Percentiles rank a stretch among this genome's conserved stretches.
These are phyloP conservation scores for Notodonta dromedarius DNA, from an alignment of 2,888 invertebrate genomes.

Conservation along the genomic window DNA sequence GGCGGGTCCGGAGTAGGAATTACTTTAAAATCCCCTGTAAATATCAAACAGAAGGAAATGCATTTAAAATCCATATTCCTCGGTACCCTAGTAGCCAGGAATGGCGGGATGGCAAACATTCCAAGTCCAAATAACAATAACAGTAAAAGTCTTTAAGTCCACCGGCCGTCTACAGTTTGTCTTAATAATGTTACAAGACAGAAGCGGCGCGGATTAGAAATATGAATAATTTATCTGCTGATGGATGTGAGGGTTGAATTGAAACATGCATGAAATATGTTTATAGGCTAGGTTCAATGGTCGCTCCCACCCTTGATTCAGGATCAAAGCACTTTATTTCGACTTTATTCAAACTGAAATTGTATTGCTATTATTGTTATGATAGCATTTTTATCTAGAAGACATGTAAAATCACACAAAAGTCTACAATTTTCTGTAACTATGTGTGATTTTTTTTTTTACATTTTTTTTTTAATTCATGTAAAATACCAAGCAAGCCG, in stretches of 20 bases:
- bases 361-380: too few species aligned
- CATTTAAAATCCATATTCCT: constrained; percentile 46
- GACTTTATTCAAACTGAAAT: too few species aligned
- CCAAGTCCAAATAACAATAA: constrained; percentile 53
- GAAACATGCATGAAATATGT: too few species aligned
- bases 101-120: constrained; percentile 40
- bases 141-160: constrained; percentile 49
- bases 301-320: too few species aligned
- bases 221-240: too few species aligned
- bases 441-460: too few species aligned
- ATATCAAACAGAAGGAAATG: constrained; percentile 36
- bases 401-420: too few species aligned
- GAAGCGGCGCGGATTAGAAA: constrained; percentile 12
- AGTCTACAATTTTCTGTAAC: too few species aligned
- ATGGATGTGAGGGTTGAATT: too few species aligned
- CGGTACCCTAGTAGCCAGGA: constrained; percentile 29
- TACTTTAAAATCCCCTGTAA: constrained; percentile 35
- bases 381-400: too few species aligned
- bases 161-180: constrained; percentile 34
- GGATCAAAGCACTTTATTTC: too few species aligned
- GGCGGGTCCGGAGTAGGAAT: constrained; percentile 19
- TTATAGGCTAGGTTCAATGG: too few species aligned
- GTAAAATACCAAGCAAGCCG: not conserved
- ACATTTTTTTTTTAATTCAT: not conserved
- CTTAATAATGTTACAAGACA: constrained; percentile 25